phyloP scores from a whole-genome alignment of 1,140 invertebrate species.

The Zaprionus davidi region DNA sequence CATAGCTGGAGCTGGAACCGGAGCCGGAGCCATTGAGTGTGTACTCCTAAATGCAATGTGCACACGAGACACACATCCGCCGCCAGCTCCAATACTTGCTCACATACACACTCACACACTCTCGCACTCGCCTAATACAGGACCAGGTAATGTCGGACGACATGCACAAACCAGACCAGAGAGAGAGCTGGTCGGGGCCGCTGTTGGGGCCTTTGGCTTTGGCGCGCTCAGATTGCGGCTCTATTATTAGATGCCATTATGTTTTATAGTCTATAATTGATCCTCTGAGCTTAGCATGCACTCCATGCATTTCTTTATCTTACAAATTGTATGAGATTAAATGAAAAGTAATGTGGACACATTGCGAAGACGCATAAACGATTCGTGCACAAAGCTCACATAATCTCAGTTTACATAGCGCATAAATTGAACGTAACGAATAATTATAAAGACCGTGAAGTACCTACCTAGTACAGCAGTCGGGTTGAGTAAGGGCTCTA shows the following conservation, averaged over 20 bases:
- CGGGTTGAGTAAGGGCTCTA: too few relatives aligned
- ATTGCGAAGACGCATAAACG: constrained; percentile 43
- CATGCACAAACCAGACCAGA: constrained; percentile 57
- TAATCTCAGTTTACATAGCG: constrained; percentile 22
- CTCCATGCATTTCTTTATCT: constrained; percentile 75
- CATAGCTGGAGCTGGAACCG: constrained; percentile 1
- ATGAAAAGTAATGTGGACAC: constrained; percentile 74
- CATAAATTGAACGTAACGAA: constrained; percentile 1
- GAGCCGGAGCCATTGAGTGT: constrained; percentile 21
- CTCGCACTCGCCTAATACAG: not conserved
- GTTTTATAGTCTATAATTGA: constrained; percentile 84
- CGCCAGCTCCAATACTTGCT: constrained; percentile 39
- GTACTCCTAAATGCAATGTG: constrained; percentile 68
- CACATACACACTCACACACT: constrained; percentile 14
- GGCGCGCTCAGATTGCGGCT: constrained; percentile 68
- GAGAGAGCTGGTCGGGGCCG: constrained; percentile 15
- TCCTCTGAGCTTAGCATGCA: constrained; percentile 73
- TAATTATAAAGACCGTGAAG: not conserved
- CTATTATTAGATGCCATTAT: constrained; percentile 83
- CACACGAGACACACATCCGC: constrained; percentile 78
- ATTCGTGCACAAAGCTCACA: constrained; percentile 2
- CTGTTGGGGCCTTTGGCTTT: constrained; percentile 38
- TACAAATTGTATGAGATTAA: constrained; percentile 78
- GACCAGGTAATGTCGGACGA: constrained; percentile 69
- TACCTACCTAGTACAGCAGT: too few relatives aligned